Conservation (phyloP, 2,888 invertebrate genomes). For the Xanthia togata region DNA sequence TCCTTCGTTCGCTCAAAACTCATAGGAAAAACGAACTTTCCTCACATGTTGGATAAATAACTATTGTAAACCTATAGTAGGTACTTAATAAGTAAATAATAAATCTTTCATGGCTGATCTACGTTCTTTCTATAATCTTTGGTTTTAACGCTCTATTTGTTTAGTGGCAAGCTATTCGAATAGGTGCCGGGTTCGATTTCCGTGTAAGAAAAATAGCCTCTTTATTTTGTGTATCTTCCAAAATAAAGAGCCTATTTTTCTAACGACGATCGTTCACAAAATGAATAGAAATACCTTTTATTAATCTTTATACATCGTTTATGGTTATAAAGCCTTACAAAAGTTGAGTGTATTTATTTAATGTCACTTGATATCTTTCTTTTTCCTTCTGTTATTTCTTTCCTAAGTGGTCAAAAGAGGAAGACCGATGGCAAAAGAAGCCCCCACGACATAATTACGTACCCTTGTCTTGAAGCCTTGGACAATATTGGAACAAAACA, state of each 20-base stretch:
- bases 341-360: background rate
- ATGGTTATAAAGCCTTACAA: background rate
- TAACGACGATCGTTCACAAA: background rate
- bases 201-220: constrained; percentile 20
- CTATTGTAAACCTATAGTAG: background rate
- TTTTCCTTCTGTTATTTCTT: background rate
- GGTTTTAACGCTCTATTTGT: constrained; percentile 21
- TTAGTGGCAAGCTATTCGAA: constrained; percentile 22
- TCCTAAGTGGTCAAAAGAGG: background rate
- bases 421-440: background rate
- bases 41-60: too few species aligned
- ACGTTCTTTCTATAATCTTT: constrained; percentile 7
- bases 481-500: constrained; percentile 2
- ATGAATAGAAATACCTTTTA: background rate
- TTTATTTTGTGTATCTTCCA: too few species aligned
- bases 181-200: constrained; percentile 25
- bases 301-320: background rate
- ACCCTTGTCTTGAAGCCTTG: background rate
- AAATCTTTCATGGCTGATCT: background rate
- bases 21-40: too few species aligned
- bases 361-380: too few species aligned
- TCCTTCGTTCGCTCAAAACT: too few species aligned
- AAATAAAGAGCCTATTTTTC: too few species aligned
- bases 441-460: background rate
- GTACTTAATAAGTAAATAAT: background rate